phyloP scores from a whole-genome alignment of 2,888 invertebrate genomes.

The Drosophila suboccidentalis region DNA sequence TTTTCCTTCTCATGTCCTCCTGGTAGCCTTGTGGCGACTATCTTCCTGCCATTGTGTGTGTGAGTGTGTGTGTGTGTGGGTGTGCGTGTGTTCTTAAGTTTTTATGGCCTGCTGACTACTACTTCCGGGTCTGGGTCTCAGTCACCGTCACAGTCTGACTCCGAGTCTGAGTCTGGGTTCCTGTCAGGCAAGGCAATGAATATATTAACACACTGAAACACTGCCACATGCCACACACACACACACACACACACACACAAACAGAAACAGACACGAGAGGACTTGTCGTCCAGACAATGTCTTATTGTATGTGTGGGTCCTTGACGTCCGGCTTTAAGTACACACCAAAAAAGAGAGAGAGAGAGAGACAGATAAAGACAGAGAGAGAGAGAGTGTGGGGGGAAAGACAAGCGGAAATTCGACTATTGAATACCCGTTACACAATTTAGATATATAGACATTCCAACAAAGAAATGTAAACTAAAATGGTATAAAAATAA shows the following conservation, averaged over 20 bases:
- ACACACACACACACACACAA: conserved; percentile 32
- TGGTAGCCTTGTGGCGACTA: conserved; percentile 48
- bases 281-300: conserved; percentile 57
- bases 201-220: conserved; percentile 80
- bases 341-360: conserved; percentile 29
- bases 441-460: background rate
- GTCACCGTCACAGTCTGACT: conserved; percentile 38
- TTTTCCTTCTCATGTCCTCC: conserved; percentile 52
- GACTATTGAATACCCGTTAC: background rate
- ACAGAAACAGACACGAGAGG: conserved; percentile 12
- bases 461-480: no score
- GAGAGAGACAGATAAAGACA: no score
- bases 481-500: no score
- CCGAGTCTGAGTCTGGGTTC: conserved; percentile 32
- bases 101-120: conserved; percentile 82
- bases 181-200: conserved; percentile 75
- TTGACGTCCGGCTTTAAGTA: conserved; percentile 72
- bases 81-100: conserved; percentile 69
- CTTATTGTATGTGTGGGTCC: conserved; percentile 54
- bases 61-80: conserved; percentile 22
- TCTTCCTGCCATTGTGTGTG: conserved; percentile 22
- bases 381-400: background rate
- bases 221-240: conserved; percentile 36
- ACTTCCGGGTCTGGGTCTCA: conserved; percentile 70
- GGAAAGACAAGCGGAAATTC: background rate